Evolutionary conservation across 2,113 vertebrate species (phyloP), one percentile per base, ranked within the genome.

Genomic region (Seriola dumerili): DNA sequence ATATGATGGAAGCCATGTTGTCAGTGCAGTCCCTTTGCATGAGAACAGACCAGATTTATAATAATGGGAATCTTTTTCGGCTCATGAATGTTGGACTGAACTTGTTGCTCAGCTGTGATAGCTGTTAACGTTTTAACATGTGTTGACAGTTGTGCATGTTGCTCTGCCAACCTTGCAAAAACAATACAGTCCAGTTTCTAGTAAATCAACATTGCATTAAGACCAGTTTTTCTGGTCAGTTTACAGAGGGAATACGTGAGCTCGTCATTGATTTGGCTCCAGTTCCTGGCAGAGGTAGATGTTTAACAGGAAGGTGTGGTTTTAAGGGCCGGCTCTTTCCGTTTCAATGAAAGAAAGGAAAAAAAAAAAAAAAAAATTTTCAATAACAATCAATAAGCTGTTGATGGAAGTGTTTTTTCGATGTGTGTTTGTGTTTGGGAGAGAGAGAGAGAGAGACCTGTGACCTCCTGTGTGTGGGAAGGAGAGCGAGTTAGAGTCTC

Each of bases 381-480:
- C 40, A 42, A 42, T 42, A 42, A 64, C 1, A 32, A 50, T 66
- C 50, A 62, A 78, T 19, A 52, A 78, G 46, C 36, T 25, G 34
- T 14, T 69, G 57, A 57, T 74, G 32, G 40, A 83, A 32, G 46
- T 32, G 25, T 34, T 69, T 34, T 69, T 80, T 64, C 61, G 3
- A 14, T 44, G 66, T 59, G 76, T 59, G 80, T 66, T 67, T 68
- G 13, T 54, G 38, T 14, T 6, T 12, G 17, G 8, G 29, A 52
- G 29, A 29, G 29, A 29, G 29, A 29, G 29, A 38, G 17, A 54
- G 16, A 21, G 29, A 21, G 82, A 70, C 77, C 76, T 70, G 44
- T 85, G 83, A 77, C 78, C 66, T 78, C 25, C 32, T 48, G 50
- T 84, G 84, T 88, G 84, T 87, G 86, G 64, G 78, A 90, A 81